Base-by-base conservation (phyloP, 2,888 invertebrate genomes). In the Ormyrus nitidulus region DNA sequence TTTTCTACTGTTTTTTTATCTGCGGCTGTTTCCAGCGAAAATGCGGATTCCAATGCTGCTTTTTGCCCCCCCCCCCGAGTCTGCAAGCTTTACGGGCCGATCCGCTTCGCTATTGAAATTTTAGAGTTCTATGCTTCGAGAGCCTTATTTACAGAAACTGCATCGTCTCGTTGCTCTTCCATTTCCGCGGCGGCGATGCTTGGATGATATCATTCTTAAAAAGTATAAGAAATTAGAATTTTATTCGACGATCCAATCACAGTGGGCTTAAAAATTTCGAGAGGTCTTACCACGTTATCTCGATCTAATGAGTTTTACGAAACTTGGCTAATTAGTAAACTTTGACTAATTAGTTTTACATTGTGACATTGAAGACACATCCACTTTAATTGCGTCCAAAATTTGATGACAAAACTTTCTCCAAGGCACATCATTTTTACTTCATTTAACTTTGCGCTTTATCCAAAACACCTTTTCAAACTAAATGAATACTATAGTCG, bases 1-100 rank as follows among this genome's bases (percentile, higher is more conserved):
- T 75, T 65, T 66, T 75, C 51, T n/a, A 4, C 10, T 8, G 48
- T 64, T 73, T 73, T 73, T 65, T 73, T 73, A 53, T 73, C 53
- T 48, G 73, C 54, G 54, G 46, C 73, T 56, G 46, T 44, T 34
- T 6, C 4, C 9, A 8, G 46, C 34, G 62, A 2, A 62, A 62
- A 62, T 44, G 44, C 46, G 58, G n/a, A 58, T n/a, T 58, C 11
- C 13, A 1, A n/a, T 46, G 6, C 34, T 44, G 34, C 34, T 61
- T 11, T 56, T 56, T 11, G 56, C 58, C 3, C 4, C 10, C n/a
- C 34, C 10, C 62, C 44, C 9, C 62, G 34, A 8, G 44, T 11
- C 46, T 46, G 8, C 10, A 1, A 46, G 44, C 56, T 68, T 68
- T 68, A 68, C 54, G 54, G 44, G 68, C 8, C 9, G 54, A 34